Evolutionary conservation across 23 tunicate genomes (phyloP), one percentile per base, ranked within the genome.

Genomic region (Oikopleura albicans): DNA sequence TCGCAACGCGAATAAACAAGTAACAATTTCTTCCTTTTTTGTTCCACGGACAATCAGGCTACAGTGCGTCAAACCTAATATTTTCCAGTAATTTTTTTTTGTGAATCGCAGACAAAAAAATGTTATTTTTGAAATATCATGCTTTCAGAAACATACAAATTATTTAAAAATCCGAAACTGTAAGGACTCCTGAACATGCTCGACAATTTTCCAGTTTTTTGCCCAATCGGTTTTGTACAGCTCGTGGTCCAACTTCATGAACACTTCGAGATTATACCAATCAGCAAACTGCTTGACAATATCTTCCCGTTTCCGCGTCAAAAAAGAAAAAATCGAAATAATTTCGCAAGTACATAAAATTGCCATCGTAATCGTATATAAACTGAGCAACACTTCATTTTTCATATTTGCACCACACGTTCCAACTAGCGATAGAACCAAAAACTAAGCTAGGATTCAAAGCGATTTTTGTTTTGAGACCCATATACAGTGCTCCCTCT

Each of bases 401-500:
- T 88, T 88, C 76, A 66, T 87, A 66, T 90, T 90, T 1, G 99
- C 99, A 0, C 94, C 96, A 49, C 90, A 95, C 39, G 90, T 90
- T 57, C 96, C 99, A 34, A 90, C 76, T 36, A 90, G 86, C 4
- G 99, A 88, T 41, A 85, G 41, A 1, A 95, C 86, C 0, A 95
- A 90, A 56, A 90, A 66, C 1, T n/a, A n/a, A n/a, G n/a, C n/a
- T n/a, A n/a, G n/a, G n/a, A n/a, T n/a, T n/a, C n/a, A n/a, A n/a
- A n/a, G n/a, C n/a, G n/a, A n/a, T n/a, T n/a, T n/a, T n/a, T n/a
- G n/a, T n/a, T n/a, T n/a, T n/a, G n/a, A n/a, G n/a, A n/a, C n/a
- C n/a, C n/a, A n/a, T n/a, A n/a, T n/a, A n/a, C n/a, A n/a, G n/a
- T n/a, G n/a, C n/a, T n/a, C n/a, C n/a, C n/a, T n/a, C n/a, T n/a